Conservation (phyloP, 2,888 invertebrate species). For the Mimachlamys varia region DNA sequence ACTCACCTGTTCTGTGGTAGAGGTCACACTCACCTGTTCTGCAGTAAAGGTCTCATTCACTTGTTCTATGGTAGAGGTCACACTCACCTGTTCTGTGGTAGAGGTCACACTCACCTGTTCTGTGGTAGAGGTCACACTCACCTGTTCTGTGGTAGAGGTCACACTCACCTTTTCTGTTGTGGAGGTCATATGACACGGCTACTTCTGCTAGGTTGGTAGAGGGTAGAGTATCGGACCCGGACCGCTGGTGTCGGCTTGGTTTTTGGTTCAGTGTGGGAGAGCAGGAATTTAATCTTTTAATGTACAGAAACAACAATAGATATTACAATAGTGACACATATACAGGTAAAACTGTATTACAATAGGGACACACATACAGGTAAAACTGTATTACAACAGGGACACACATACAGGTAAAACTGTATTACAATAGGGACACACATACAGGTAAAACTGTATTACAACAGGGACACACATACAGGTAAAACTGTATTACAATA, state of each 20-base stretch:
- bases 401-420: too few species aligned
- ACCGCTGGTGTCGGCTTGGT: conserved; percentile 57
- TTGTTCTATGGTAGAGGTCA: neutral
- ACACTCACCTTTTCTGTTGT: conserved; percentile 52
- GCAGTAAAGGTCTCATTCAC: too few species aligned
- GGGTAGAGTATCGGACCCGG: conserved; percentile 64
- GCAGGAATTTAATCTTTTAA: conserved; percentile 55
- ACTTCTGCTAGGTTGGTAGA: conserved; percentile 67
- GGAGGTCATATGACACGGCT: conserved; percentile 68
- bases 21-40: neutral
- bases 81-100: conserved; percentile 55
- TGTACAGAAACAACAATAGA: conserved; percentile 46
- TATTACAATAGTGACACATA: neutral
- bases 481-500: too few species aligned
- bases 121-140: conserved; percentile 37
- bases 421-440: too few species aligned
- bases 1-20: conserved; percentile 50
- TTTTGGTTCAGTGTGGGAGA: conserved; percentile 57
- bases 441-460: too few species aligned
- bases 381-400: too few species aligned
- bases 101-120: conserved; percentile 57
- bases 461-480: too few species aligned
- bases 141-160: neutral
- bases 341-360: neutral
- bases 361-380: too few species aligned